phyloP scores from a whole-genome alignment of 92 coral and sea anemone genomes.

The Pocillopora grandis region DNA sequence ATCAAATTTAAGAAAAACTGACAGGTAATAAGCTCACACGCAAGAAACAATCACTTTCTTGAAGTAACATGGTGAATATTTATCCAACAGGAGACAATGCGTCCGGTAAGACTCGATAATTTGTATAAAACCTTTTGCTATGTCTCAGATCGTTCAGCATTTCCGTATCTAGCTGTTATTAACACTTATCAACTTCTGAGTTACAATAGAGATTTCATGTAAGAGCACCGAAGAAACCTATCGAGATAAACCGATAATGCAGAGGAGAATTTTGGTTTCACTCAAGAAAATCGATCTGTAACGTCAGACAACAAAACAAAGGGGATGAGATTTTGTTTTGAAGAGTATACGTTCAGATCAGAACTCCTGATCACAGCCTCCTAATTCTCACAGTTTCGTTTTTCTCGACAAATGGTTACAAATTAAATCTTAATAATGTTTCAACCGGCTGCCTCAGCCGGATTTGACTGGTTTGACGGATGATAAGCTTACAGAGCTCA shows the following conservation, averaged over 20 bases:
- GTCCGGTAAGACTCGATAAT: not conserved
- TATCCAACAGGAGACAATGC: not conserved
- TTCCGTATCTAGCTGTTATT: constrained; percentile 2
- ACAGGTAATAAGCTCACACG: not conserved
- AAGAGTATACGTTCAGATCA: too few species aligned
- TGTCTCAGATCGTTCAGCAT: not conserved
- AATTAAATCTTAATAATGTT: too few species aligned
- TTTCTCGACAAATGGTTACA: too few species aligned
- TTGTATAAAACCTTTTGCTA: not conserved
- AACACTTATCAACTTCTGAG: not conserved
- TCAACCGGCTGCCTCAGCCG: too few species aligned
- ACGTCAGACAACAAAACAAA: too few species aligned
- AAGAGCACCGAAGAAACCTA: not conserved
- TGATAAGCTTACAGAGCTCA: too few species aligned
- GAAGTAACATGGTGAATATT: not conserved
- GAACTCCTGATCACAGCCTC: too few species aligned
- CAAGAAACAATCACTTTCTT: not conserved
- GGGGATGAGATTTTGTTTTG: too few species aligned
- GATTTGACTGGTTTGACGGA: too few species aligned
- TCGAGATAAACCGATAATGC: constrained; percentile 5
- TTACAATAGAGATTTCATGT: not conserved
- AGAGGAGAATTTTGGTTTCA: not conserved
- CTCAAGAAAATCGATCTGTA: not conserved
- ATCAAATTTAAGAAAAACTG: not conserved
- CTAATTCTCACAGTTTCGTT: too few species aligned